Percentiles rank a stretch among this genome's conserved stretches.
Evolutionary conservation across 1,140 invertebrate species (phyloP).

Genomic region (Diachasma alloeum): DNA sequence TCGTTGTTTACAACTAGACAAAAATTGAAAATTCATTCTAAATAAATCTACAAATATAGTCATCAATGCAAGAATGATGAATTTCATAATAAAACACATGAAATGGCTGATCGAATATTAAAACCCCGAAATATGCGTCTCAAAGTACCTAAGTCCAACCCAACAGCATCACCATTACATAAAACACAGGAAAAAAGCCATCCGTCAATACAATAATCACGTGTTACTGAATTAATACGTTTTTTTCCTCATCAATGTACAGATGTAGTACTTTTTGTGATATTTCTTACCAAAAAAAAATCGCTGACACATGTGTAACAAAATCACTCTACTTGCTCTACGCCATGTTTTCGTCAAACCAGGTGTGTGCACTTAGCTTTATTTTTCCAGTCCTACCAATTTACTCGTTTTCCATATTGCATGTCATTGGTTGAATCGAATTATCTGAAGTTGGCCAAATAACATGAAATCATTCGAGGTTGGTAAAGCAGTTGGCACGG

Average conservation of each 20-base stretch:
- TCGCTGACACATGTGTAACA: constrained; percentile 54
- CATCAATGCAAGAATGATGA: background rate
- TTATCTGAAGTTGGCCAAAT: background rate
- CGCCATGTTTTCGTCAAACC: constrained; percentile 44
- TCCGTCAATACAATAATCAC: background rate
- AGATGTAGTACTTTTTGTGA: constrained; percentile 10
- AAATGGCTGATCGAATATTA: background rate
- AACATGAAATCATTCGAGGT: background rate
- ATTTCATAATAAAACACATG: background rate
- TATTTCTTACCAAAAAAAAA: constrained; percentile 33
- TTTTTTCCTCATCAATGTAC: background rate
- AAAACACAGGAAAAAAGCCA: background rate
- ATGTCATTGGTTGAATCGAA: background rate
- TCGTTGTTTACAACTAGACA: no score
- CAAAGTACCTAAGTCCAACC: background rate
- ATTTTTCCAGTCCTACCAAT: background rate
- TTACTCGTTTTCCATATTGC: no score
- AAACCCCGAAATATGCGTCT: constrained; percentile 1
- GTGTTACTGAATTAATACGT: background rate
- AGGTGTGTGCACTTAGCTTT: background rate
- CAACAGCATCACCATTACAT: background rate
- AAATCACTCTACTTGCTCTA: constrained; percentile 38
- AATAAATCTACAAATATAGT: no score
- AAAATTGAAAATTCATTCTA: no score
- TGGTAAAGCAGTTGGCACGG: background rate